phyloP scores from a whole-genome alignment of 2,113 vertebrate genomes.

The Uria aalge region DNA sequence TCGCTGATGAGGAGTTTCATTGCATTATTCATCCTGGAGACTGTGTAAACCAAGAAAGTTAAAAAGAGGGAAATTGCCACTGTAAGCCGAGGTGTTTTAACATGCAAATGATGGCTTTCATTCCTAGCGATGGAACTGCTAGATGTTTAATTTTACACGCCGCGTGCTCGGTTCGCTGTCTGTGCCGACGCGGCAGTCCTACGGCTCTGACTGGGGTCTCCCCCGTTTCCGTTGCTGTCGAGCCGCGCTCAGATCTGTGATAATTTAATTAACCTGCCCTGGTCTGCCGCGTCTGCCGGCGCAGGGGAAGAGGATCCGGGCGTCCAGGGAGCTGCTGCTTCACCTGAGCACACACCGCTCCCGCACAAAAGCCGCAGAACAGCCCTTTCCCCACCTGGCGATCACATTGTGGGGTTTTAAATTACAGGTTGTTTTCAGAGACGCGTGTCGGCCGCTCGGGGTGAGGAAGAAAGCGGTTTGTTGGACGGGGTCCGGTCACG shows the following conservation, averaged over 20 bases:
- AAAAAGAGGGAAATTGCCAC: not conserved
- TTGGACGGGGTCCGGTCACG: fast-evolving
- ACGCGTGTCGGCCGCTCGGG: fast-evolving
- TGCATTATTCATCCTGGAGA: conserved; percentile 46
- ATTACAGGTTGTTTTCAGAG: not conserved
- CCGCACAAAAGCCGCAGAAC: not conserved
- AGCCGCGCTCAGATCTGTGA: not conserved
- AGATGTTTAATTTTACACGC: not conserved
- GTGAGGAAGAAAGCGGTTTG: fast-evolving
- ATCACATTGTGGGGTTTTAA: not conserved
- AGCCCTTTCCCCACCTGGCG: not conserved
- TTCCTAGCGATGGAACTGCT: not conserved
- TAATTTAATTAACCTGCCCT: conserved; percentile 26
- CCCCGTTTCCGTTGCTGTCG: not conserved
- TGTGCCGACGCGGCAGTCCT: not conserved
- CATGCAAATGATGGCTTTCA: not conserved
- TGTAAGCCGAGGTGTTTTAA: not conserved
- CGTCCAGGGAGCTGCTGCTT: not conserved
- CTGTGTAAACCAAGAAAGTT: not conserved
- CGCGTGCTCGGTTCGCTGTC: not conserved
- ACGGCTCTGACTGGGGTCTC: not conserved
- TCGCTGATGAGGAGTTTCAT: conserved; percentile 19
- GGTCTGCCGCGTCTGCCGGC: not conserved
- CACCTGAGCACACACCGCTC: fast-evolving
- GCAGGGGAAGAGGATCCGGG: not conserved